phyloP scores from a whole-genome alignment of 2,113 vertebrate genomes.

The Tupaia chinensis region DNA sequence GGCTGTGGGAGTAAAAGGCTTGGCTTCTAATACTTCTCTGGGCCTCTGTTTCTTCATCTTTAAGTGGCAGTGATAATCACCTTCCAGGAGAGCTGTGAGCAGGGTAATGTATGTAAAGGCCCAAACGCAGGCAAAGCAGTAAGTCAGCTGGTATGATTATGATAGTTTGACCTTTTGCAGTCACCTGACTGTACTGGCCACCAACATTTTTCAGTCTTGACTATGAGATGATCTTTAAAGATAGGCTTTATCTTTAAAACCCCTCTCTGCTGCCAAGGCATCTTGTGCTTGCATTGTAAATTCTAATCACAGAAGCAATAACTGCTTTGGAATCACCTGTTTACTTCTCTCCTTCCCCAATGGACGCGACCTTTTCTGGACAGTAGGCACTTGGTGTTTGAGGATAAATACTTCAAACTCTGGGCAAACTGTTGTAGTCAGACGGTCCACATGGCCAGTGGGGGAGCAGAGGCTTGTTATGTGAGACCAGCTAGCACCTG shows the following conservation, averaged over 20 bases:
- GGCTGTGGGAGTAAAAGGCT: neutral
- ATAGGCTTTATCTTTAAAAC: neutral
- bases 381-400: neutral
- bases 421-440: neutral
- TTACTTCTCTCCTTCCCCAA: neutral
- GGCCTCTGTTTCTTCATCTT: neutral
- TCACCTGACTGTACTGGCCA: neutral
- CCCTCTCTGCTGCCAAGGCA: neutral
- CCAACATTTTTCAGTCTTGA: neutral
- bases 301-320: neutral
- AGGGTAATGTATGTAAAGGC: neutral
- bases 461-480: neutral
- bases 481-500: neutral
- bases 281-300: neutral
- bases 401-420: neutral
- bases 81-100: neutral
- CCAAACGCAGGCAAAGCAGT: neutral
- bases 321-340: neutral
- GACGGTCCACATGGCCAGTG: neutral
- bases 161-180: neutral
- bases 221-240: neutral
- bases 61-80: neutral
- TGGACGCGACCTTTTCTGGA: neutral
- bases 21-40: neutral
- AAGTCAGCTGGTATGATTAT: neutral